Evolutionary conservation across 2,797 vertebrate genomes (phyloP).

Genomic region (Halcyon badia): DNA sequence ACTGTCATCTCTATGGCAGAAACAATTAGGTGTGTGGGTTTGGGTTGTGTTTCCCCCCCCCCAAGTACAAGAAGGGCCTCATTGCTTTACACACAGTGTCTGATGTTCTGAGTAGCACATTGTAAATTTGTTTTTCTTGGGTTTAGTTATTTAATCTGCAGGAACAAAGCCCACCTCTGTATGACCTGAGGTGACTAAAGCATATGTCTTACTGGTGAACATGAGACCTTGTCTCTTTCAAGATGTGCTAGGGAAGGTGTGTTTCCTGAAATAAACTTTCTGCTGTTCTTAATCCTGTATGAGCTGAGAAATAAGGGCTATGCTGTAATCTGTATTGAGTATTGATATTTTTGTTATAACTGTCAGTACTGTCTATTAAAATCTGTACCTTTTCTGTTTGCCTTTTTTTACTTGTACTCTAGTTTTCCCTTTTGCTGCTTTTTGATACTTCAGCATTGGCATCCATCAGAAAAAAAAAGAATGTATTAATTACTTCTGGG

Average conservation of each 20-base stretch:
- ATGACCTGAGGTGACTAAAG: neutral
- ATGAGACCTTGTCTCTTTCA: neutral
- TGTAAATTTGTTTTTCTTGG: neutral
- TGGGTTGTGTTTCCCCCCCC: neutral
- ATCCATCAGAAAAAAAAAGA: neutral
- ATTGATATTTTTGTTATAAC: neutral
- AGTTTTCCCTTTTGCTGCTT: neutral
- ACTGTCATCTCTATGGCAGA: neutral
- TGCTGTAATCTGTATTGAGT: neutral
- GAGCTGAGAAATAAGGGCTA: neutral
- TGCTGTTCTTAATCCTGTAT: neutral
- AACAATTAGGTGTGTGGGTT: neutral
- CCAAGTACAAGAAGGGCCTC: neutral
- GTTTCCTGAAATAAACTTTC: neutral
- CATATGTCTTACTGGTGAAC: neutral
- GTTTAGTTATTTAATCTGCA: neutral
- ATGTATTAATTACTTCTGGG: neutral
- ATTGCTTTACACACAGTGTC: neutral
- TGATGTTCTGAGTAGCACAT: neutral
- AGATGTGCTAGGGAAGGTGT: neutral
- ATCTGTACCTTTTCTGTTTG: neutral
- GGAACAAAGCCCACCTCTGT: neutral
- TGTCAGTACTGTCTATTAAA: neutral
- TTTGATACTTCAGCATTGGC: neutral
- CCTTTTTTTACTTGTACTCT: neutral